Percentiles rank a stretch among this genome's conserved stretches.
These are phyloP conservation scores for Synanthedon tipuliformis DNA, from an alignment of 2,888 invertebrate genomes.

Conservation along the genomic window DNA sequence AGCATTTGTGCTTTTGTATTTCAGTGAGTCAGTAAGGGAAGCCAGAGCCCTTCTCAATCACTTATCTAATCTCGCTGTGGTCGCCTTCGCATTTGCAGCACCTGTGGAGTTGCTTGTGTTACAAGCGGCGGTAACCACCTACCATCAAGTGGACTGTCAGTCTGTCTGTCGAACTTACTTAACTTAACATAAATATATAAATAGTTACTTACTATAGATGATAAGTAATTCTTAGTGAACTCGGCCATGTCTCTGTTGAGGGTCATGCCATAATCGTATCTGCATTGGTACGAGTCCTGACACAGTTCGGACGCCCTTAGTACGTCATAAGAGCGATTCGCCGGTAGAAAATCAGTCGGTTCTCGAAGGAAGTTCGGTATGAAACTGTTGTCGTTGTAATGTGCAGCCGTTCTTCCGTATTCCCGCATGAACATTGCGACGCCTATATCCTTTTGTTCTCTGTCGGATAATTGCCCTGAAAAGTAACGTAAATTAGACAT, in stretches of 20 bases:
- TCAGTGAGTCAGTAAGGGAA: too few relatives aligned
- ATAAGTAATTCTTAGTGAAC: slow-evolving; percentile 86
- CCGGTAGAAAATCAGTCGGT: slow-evolving; percentile 79
- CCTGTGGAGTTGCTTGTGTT: too few relatives aligned
- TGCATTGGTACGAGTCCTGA: slow-evolving; percentile 86
- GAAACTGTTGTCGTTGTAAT: slow-evolving; percentile 83
- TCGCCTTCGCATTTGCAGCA: too few relatives aligned
- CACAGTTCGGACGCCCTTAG: slow-evolving; percentile 77
- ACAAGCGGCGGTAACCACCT: too few relatives aligned
- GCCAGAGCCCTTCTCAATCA: too few relatives aligned
- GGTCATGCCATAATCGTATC: slow-evolving; percentile 89
- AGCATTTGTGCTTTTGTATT: too few relatives aligned
- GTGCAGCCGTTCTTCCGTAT: slow-evolving; percentile 82
- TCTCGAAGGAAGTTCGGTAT: slow-evolving; percentile 78
- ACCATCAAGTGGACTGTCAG: too few relatives aligned
- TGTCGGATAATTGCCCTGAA: slow-evolving; percentile 83
- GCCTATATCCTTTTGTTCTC: slow-evolving; percentile 78
- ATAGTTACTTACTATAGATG: slow-evolving; percentile 61
- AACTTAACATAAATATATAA: too few relatives aligned
- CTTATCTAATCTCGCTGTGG: too few relatives aligned
- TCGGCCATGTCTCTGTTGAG: slow-evolving; percentile 87
- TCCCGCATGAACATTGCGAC: slow-evolving; percentile 83
- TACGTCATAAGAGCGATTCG: slow-evolving; percentile 76
- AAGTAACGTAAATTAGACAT: slow-evolving; percentile 1
- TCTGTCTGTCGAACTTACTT: too few relatives aligned